Base-by-base conservation (phyloP, 2,113 vertebrate species). In the Protobothrops flavoviridis region DNA sequence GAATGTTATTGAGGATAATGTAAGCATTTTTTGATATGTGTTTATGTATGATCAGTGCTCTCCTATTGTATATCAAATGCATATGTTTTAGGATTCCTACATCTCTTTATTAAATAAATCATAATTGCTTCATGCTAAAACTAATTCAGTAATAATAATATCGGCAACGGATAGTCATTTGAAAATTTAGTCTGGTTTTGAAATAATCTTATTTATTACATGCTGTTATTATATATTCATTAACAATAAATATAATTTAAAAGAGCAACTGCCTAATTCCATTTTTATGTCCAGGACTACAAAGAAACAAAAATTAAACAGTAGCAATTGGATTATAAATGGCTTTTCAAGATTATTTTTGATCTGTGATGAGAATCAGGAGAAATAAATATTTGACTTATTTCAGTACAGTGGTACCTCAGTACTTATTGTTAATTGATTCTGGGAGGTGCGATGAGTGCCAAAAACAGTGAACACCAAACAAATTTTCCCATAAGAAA, bases 201-300 rank as follows among this genome's bases (percentile, higher is more conserved):
- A 64, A 86, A 55, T 91, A 74, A 89, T 11, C n/a, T 90, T 17
- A 92, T 92, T 85, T 89, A 56, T 55, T 86, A 90, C 86, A 33
- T 57, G 85, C 53, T 29, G 64, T 86, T 90, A 90, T 89, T 52
- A 92, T 86, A 92, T 94, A 92, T 87, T 89, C 69, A 92, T 89
- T 89, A 91, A 91, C 43, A 94, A 92, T 92, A 92, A 92, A 94
- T 86, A 92, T 48, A 90, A 90, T 92, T 92, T 90, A 93, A 91
- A 33, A 20, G 20, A n/a, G n/a, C 43, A 61, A 57, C n/a, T 94
- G 91, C 45, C 10, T 90, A 89, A 61, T 94, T 89, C 59, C 91
- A 85, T 91, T 94, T 89, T 48, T 94, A 24, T 89, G 43, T 20
- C 24, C 15, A 89, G 53, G 23, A 43, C 33, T 69, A 69, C 29